A percentile compares a stretch with the other conserved stretches of the same genome.
phyloP scores from a whole-genome alignment of 2,113 vertebrate species.

The Urocolius indicus region DNA sequence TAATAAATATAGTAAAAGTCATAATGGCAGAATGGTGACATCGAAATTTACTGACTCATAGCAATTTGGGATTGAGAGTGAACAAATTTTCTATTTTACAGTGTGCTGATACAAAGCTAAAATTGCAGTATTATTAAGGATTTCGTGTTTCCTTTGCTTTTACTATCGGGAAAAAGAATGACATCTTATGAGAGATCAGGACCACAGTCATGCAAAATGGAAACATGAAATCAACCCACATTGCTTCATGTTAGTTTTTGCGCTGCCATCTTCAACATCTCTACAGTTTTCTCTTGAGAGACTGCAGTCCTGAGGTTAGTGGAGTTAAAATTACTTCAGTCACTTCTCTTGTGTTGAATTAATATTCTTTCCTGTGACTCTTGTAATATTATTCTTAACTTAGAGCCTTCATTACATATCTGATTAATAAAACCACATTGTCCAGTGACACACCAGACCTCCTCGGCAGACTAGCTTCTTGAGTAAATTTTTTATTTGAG shows the following conservation, averaged over 20 bases:
- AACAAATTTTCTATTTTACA: not conserved
- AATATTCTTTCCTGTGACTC: not conserved
- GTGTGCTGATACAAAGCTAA: not conserved
- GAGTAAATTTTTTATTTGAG: not conserved
- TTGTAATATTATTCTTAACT: not conserved
- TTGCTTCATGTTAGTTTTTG: not conserved
- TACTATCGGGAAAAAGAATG: not conserved
- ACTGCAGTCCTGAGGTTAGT: not conserved
- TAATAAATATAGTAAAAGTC: too few species aligned
- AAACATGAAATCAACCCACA: fast-evolving
- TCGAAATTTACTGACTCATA: not conserved
- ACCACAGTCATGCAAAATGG: not conserved
- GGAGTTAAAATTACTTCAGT: not conserved
- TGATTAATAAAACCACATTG: not conserved
- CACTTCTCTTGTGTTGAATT: not conserved
- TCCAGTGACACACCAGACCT: not conserved
- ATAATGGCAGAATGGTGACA: not conserved
- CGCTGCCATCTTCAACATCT: fast-evolving
- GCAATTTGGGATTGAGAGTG: not conserved
- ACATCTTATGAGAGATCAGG: not conserved
- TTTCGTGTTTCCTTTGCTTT: not conserved
- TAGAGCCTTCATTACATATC: not conserved
- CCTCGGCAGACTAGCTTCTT: not conserved
- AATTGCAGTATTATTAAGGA: not conserved
- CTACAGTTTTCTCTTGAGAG: not conserved